Conservation (phyloP, 2,888 invertebrate genomes). For the Shargacucullia verbasci region DNA sequence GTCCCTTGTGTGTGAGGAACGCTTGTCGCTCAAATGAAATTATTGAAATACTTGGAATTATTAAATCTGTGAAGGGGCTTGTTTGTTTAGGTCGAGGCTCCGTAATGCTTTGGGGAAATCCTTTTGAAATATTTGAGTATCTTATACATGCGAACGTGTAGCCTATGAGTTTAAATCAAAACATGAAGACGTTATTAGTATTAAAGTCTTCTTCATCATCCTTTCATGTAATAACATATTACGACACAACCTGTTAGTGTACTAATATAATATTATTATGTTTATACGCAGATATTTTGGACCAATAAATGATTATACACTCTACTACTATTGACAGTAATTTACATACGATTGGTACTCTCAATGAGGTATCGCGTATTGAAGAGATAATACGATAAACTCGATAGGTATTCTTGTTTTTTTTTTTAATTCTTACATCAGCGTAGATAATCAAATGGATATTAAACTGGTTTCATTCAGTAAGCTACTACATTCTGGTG, state of each 20-base stretch:
- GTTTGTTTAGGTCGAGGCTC: constrained; percentile 51
- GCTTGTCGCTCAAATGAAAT: constrained; percentile 30
- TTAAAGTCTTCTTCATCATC: too few species aligned
- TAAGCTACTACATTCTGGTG: constrained; percentile 56
- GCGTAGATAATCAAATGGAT: constrained; percentile 37
- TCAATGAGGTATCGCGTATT: constrained; percentile 16
- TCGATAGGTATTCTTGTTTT: constrained; percentile 35
- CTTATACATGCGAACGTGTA: constrained; percentile 7
- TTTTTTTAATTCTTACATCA: constrained; percentile 44
- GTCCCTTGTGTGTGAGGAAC: constrained; percentile 13
- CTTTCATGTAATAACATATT: too few species aligned
- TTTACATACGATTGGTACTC: constrained; percentile 16
- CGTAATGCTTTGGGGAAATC: constrained; percentile 35
- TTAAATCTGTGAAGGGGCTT: constrained; percentile 32
- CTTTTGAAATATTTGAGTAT: constrained; percentile 40
- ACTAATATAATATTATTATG: too few species aligned
- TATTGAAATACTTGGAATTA: constrained; percentile 49
- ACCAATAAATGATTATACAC: constrained; percentile 22
- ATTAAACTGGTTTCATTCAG: constrained; percentile 57
- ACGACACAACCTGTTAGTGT: background rate
- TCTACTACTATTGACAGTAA: constrained; percentile 5
- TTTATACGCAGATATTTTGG: constrained; percentile 21
- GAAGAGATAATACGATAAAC: constrained; percentile 7
- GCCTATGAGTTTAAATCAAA: background rate
- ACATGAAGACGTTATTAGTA: constrained; percentile 10